Evolutionary conservation across 2,888 invertebrate genomes (phyloP).

Genomic region (Erebia epiphron): DNA sequence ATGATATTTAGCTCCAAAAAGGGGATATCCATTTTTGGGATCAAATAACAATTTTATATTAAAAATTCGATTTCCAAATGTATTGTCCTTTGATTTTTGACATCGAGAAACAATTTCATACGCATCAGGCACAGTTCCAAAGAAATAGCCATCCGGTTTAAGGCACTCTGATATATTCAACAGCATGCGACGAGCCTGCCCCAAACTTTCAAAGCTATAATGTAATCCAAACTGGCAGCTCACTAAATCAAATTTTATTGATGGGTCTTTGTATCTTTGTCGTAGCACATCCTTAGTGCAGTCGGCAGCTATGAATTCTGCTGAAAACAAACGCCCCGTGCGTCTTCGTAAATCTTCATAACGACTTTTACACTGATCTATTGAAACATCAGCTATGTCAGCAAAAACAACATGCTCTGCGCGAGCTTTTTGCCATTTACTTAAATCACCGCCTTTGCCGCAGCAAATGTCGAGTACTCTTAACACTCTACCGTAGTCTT

Average conservation of each 20-base stretch:
- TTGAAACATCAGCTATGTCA: constrained; percentile 96
- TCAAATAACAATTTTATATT: constrained; percentile 88
- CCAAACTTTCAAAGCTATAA: constrained; percentile 95
- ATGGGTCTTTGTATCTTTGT: constrained; percentile 89
- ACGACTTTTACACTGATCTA: constrained; percentile 94
- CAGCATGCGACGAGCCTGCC: constrained; percentile 96
- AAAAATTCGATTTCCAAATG: constrained; percentile 92
- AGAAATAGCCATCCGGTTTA: constrained; percentile 95
- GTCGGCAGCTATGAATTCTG: constrained; percentile 96
- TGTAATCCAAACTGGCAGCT: constrained; percentile 99
- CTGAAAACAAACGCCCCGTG: constrained; percentile 84
- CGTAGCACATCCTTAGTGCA: constrained; percentile 92
- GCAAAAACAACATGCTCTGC: constrained; percentile 93
- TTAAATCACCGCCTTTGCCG: constrained; percentile 98
- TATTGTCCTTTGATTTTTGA: constrained; percentile 78
- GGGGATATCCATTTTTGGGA: constrained; percentile 84
- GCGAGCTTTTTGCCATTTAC: constrained; percentile 95
- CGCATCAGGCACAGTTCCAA: constrained; percentile 98
- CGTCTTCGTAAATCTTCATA: constrained; percentile 87
- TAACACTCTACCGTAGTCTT: constrained; percentile 85
- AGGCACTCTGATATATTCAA: constrained; percentile 96
- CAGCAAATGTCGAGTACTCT: constrained; percentile 96
- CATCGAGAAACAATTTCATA: constrained; percentile 93
- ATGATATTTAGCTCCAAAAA: constrained; percentile 98
- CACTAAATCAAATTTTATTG: constrained; percentile 92